Conservation (phyloP, 2,797 vertebrate species). For the Todus mexicanus region DNA sequence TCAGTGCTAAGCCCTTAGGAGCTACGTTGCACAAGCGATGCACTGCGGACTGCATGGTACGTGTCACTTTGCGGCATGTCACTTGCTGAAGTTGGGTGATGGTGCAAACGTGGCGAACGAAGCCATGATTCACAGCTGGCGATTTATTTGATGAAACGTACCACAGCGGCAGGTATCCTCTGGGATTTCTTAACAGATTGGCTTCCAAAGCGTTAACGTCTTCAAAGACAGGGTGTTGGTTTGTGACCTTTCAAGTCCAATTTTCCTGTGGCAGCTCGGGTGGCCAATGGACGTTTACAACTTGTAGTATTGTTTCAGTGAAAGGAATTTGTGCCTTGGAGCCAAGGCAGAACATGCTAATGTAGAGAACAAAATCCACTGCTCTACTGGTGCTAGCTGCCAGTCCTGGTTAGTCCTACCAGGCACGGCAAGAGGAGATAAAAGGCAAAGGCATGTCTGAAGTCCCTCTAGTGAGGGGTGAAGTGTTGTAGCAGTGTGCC, state of each 20-base stretch:
- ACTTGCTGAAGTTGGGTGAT: neutral
- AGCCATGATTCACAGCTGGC: neutral
- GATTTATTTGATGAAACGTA: neutral
- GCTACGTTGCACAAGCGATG: neutral
- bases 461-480: neutral
- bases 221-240: neutral
- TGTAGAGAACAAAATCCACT: neutral
- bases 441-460: neutral
- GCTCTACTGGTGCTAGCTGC: neutral
- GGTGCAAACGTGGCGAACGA: neutral
- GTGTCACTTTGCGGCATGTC: neutral
- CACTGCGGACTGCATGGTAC: neutral
- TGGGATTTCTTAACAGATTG: neutral
- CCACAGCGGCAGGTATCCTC: neutral
- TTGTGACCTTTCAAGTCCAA: neutral
- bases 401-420: neutral
- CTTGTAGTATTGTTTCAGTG: neutral
- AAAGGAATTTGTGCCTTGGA: neutral
- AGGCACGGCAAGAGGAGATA: neutral
- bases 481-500: neutral
- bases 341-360: neutral
- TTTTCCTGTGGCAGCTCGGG: neutral
- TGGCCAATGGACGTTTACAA: neutral
- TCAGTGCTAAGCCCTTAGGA: constrained; percentile 24
- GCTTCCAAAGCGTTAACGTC: neutral